A percentile compares a stretch with the other conserved stretches of the same genome.
These are phyloP conservation scores for Lampris incognitus DNA, from an alignment of 2,113 vertebrate species.

Conservation along the genomic window DNA sequence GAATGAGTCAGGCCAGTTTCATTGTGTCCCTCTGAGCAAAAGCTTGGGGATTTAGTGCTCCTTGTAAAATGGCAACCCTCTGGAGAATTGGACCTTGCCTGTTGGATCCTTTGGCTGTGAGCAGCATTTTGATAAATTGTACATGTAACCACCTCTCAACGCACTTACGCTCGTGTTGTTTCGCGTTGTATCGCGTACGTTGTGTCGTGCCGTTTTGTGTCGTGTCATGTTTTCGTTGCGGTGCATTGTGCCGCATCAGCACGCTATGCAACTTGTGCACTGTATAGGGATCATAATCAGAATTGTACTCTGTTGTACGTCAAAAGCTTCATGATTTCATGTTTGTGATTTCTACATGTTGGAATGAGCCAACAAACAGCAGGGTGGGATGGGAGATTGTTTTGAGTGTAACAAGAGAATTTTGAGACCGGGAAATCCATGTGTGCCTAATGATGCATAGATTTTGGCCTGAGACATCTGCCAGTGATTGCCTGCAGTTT, in stretches of 20 bases:
- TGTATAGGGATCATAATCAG: constrained; percentile 15
- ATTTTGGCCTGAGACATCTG: not conserved
- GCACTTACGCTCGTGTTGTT: not conserved
- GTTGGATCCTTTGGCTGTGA: constrained; percentile 52
- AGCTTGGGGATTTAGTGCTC: constrained; percentile 63
- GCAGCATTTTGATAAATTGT: constrained; percentile 64
- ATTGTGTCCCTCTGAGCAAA: constrained; percentile 53
- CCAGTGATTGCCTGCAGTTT: constrained; percentile 5
- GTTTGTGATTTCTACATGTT: not conserved
- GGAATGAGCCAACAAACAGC: not conserved
- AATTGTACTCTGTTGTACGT: constrained; percentile 24
- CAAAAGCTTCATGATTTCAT: not conserved
- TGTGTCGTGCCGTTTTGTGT: constrained; percentile 29
- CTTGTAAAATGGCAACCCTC: constrained; percentile 58
- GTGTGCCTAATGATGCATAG: not conserved
- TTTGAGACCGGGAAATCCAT: not conserved
- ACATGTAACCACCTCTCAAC: constrained; percentile 10
- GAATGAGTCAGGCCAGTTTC: constrained; percentile 61
- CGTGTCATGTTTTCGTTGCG: not conserved
- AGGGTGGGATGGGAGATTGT: not conserved
- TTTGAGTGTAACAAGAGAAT: not conserved
- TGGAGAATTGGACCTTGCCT: constrained; percentile 47
- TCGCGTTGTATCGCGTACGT: constrained; percentile 23
- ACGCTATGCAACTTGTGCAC: constrained; percentile 45
- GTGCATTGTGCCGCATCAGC: not conserved